Base-by-base conservation (phyloP, 2,888 invertebrate genomes). In the Dryocosmus kuriphilus region DNA sequence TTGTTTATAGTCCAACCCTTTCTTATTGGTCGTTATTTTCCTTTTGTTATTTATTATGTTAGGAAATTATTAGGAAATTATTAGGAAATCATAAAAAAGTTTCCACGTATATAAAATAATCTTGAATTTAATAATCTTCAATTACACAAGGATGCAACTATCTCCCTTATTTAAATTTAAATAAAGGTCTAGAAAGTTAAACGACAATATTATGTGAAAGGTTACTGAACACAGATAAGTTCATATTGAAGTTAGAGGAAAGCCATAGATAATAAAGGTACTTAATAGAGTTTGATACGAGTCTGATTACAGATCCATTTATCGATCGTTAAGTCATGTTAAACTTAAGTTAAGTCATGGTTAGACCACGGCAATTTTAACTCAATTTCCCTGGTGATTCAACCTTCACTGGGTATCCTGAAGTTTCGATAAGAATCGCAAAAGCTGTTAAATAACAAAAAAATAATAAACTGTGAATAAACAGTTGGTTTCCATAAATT, bases 351-450 rank as follows among this genome's bases (percentile, higher is more conserved):
- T 41, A 41, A 41, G 30, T 32, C 62, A 62, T 62, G 32, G 32
- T 62, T 30, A 32, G 32, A 32, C 1, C 7, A 32, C 32, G 2
- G 16, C 19, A 19, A 62, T 62, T 32, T 62, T 38, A 22, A 35
- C 35, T 79, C 76, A 77, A 80, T 80, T 80, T 77, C 65, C 63
- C 78, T 73, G 62, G 71, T 61, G 78, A 61, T 77, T 46, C 57
- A 75, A 76, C 71, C 63, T 74, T 71, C 73, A 76, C 74, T 74
- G 22, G 74, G 19, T 74, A 76, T 77, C 30, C 57, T 61, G 65
- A 57, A 75, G 35, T 35, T 27, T 74, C 61, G 80, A 80, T 78
- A 77, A 73, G 63, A 32, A 79, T 75, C 75, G 55, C 41, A 46
- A 61, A 76, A 74, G 74, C 74, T 35, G 51, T 74, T 60, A 46